Evolutionary conservation across 2,797 vertebrate genomes (phyloP).

Genomic region (Paedocypris micromegethes): DNA sequence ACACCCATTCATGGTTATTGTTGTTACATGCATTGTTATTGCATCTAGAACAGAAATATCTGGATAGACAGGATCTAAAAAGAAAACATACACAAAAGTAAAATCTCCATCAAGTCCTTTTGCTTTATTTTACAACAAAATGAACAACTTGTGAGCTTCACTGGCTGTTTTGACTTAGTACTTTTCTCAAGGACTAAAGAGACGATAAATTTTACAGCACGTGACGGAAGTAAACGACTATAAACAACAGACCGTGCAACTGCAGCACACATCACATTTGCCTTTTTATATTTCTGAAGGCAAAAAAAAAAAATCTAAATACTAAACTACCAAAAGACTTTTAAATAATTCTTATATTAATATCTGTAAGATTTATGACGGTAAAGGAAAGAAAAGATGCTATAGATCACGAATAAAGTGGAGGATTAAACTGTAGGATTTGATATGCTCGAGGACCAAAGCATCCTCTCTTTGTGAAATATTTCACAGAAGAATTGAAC

Average conservation of each 20-base stretch:
- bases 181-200: slow-evolving; percentile 8
- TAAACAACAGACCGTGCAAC: neutral
- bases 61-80: neutral
- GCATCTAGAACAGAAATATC: too few relatives aligned
- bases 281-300: neutral
- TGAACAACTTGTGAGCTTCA: slow-evolving; percentile 14
- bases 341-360: neutral
- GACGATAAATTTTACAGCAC: neutral
- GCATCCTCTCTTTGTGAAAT: neutral
- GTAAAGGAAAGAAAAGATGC: neutral
- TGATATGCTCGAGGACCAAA: slow-evolving; percentile 7
- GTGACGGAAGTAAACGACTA: slow-evolving; percentile 1
- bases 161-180: slow-evolving; percentile 11
- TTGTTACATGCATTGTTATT: too few relatives aligned
- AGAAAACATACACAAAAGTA: neutral
- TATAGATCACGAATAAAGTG: neutral
- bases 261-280: neutral
- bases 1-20: too few relatives aligned
- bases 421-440: neutral
- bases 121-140: slow-evolving; percentile 35
- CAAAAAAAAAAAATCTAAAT: slow-evolving; percentile 12
- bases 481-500: neutral
- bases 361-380: neutral
- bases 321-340: neutral
- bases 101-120: neutral